A percentile compares a stretch with the other conserved stretches of the same genome.
phyloP scores from a whole-genome alignment of 2,888 invertebrate species.

The Coleophora deauratella region DNA sequence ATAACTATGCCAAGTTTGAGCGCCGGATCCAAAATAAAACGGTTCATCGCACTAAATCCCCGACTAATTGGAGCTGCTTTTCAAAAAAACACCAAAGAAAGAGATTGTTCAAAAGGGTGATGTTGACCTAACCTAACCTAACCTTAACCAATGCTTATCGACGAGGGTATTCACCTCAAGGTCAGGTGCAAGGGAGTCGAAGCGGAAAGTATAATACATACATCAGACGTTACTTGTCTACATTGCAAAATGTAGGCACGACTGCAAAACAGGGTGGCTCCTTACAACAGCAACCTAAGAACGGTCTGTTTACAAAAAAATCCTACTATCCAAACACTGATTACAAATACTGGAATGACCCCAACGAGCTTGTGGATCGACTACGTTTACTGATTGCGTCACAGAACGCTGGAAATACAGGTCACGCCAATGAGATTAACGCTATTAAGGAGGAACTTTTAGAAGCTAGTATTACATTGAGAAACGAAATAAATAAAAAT shows the following conservation, averaged over 20 bases:
- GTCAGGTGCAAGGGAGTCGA: constrained; percentile 12
- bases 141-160: constrained; percentile 13
- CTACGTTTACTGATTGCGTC: constrained; percentile 18
- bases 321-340: constrained; percentile 7
- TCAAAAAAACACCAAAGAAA: not conserved
- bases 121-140: not conserved
- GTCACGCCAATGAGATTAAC: constrained; percentile 27
- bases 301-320: constrained; percentile 7
- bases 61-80: not conserved
- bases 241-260: not conserved
- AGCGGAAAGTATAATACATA: constrained; percentile 10
- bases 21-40: too few relatives aligned
- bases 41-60: too few relatives aligned
- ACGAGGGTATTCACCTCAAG: constrained; percentile 10
- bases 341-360: constrained; percentile 21
- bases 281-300: too few relatives aligned
- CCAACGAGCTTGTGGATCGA: constrained; percentile 18
- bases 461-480: constrained; percentile 15
- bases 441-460: constrained; percentile 27
- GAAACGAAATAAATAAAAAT: not conserved
- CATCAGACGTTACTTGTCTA: constrained; percentile 5
- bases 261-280: constrained; percentile 4
- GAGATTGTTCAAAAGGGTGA: not conserved
- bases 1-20: too few relatives aligned
- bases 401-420: constrained; percentile 17